Evolutionary conservation across 37 sponge, comb jelly and placozoan genomes (phyloP).

Genomic region (Chondrilla cf. caribensis): DNA sequence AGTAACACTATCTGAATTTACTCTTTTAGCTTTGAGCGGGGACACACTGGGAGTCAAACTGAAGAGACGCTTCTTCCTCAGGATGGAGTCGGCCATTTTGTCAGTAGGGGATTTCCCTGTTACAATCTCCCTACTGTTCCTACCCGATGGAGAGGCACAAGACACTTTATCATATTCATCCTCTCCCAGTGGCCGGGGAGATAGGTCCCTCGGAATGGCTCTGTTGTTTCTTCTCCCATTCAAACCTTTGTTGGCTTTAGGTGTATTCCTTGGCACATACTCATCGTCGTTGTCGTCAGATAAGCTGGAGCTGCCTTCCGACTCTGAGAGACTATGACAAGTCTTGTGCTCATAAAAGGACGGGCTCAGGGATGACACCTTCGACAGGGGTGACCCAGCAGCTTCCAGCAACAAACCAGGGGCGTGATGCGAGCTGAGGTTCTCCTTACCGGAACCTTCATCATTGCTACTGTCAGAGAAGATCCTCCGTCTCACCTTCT

Average conservation of each 20-base stretch:
- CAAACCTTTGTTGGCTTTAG: neutral
- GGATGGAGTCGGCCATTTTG: neutral
- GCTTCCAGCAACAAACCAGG: too few species aligned
- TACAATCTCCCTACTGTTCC: neutral
- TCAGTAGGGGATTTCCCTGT: neutral
- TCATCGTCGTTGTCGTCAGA: constrained; percentile 3
- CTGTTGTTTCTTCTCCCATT: neutral
- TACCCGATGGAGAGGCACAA: neutral
- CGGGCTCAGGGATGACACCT: neutral
- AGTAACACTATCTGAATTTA: too few species aligned
- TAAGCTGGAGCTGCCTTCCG: neutral
- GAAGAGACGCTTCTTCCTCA: constrained; percentile 23
- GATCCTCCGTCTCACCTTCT: neutral
- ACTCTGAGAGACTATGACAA: too few species aligned
- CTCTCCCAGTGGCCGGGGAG: neutral
- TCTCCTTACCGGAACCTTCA: neutral
- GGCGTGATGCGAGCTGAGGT: too few species aligned
- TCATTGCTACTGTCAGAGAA: constrained; percentile 17
- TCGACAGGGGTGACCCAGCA: neutral
- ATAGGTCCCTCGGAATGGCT: neutral
- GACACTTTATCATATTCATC: neutral
- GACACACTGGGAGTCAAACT: neutral
- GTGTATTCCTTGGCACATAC: neutral
- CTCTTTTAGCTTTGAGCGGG: too few species aligned
- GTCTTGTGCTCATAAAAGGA: neutral